Percentiles rank a stretch among this genome's conserved stretches.
Conservation (phyloP, 2,888 invertebrate genomes). For the Anoncus sp. region DNA sequence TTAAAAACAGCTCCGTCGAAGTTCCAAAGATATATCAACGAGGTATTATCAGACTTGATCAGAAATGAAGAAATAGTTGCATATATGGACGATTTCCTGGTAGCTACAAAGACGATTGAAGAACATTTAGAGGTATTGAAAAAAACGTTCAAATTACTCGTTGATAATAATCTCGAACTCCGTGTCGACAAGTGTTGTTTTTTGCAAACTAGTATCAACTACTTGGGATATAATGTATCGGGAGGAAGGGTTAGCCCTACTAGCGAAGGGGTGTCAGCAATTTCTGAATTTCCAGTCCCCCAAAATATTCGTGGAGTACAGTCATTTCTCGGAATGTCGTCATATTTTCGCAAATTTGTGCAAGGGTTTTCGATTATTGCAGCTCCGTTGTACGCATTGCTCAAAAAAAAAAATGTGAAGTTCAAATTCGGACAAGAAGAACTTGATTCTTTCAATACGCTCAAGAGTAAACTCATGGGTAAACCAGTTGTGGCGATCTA, state of each 20-base stretch:
- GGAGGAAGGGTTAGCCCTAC: constrained; percentile 58
- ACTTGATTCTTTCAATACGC: not conserved
- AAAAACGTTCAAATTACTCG: constrained; percentile 44
- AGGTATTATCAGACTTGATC: constrained; percentile 60
- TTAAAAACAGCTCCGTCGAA: constrained; percentile 58
- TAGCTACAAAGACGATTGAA: constrained; percentile 54
- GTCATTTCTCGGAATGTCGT: constrained; percentile 69
- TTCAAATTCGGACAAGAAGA: constrained; percentile 70
- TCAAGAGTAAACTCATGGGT: not conserved
- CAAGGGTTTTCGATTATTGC: constrained; percentile 65
- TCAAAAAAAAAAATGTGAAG: constrained; percentile 59
- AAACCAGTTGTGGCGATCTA: constrained; percentile 53
- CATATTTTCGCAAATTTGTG: constrained; percentile 72
- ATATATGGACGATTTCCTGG: constrained; percentile 63
- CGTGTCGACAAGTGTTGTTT: constrained; percentile 64
- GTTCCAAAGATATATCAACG: constrained; percentile 66
- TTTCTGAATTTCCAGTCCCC: constrained; percentile 69
- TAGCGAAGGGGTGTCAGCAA: constrained; percentile 55
- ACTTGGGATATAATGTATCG: constrained; percentile 62
- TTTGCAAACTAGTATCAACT: constrained; percentile 58
- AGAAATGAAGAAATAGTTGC: constrained; percentile 38
- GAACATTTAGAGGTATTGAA: constrained; percentile 52
- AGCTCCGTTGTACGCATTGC: constrained; percentile 72
- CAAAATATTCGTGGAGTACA: constrained; percentile 63
- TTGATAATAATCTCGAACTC: constrained; percentile 59